phyloP scores from a whole-genome alignment of 2,888 invertebrate species.

The Drosophila flavopinicola region DNA sequence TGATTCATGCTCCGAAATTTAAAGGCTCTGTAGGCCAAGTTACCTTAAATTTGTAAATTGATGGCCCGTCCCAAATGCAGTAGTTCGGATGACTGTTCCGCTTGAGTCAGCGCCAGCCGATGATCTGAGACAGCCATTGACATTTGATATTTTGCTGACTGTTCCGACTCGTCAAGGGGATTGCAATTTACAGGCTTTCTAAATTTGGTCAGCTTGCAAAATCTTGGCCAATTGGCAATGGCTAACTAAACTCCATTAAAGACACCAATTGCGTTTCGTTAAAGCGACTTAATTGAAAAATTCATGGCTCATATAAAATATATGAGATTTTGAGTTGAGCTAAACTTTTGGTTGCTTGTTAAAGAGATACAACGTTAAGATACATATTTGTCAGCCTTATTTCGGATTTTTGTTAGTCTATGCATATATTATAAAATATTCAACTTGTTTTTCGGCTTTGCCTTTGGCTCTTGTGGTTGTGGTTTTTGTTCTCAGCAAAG shows the following conservation, averaged over 20 bases:
- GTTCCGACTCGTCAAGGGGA: constrained; percentile 28
- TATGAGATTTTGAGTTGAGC: constrained; percentile 22
- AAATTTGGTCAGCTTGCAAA: constrained; percentile 59
- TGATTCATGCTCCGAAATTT: constrained; percentile 44
- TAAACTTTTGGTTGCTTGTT: constrained; percentile 34
- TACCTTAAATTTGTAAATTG: constrained; percentile 53
- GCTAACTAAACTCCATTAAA: constrained; percentile 2
- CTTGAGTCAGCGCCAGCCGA: constrained; percentile 33
- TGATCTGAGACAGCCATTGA: constrained; percentile 56
- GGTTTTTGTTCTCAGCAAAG: constrained; percentile 72
- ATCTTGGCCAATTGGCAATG: constrained; percentile 28
- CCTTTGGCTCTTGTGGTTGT: constrained; percentile 32
- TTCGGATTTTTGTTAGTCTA: constrained; percentile 56
- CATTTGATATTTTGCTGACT: constrained; percentile 64
- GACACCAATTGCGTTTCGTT: constrained; percentile 14
- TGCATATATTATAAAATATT: constrained; percentile 67
- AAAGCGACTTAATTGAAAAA: constrained; percentile 3
- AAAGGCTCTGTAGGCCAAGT: constrained; percentile 43
- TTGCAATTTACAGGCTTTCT: constrained; percentile 65
- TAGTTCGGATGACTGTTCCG: constrained; percentile 9
- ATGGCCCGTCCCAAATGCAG: constrained; percentile 21
- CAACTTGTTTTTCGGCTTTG: constrained; percentile 64
- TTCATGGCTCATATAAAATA: constrained; percentile 21
- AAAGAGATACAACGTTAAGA: constrained; percentile 33
- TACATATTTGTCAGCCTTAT: constrained; percentile 62